Evolutionary conservation across 2,113 vertebrate species (phyloP).

Genomic region (Pluvianellus socialis): DNA sequence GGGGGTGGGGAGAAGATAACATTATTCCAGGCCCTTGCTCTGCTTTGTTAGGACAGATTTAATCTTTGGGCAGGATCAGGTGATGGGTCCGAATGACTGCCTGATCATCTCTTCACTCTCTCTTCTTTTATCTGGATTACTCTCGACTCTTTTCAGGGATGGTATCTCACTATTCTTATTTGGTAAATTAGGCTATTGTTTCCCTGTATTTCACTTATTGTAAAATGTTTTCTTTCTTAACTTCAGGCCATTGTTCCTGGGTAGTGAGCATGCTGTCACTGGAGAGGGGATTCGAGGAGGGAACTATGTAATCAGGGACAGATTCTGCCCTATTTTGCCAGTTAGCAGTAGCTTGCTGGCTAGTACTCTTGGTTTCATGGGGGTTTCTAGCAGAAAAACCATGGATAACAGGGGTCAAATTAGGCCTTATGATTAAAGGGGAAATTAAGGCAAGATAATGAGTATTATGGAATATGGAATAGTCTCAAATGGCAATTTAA

Average conservation of each 20-base stretch:
- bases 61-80: slow-evolving; percentile 20
- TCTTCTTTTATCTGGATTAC: slow-evolving; percentile 24
- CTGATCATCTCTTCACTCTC: slow-evolving; percentile 56
- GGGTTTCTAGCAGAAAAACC: neutral
- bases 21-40: slow-evolving; percentile 11
- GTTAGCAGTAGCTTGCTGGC: neutral
- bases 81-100: slow-evolving; percentile 7
- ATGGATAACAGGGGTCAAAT: neutral
- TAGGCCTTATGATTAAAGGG: neutral
- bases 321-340: neutral
- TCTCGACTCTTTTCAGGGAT: neutral
- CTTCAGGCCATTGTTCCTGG: neutral
- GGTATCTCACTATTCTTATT: neutral
- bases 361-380: neutral
- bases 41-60: slow-evolving; percentile 36
- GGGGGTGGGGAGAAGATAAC: neutral
- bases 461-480: neutral
- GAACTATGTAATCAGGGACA: neutral
- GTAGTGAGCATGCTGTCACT: neutral
- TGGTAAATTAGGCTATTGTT: slow-evolving; percentile 8
- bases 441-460: neutral
- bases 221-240: slow-evolving; percentile 17
- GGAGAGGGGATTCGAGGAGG: neutral
- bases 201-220: neutral
- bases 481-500: neutral